These are phyloP conservation scores for Desoria tigrina DNA, from an alignment of 2,888 invertebrate genomes.

Conservation along the genomic window DNA sequence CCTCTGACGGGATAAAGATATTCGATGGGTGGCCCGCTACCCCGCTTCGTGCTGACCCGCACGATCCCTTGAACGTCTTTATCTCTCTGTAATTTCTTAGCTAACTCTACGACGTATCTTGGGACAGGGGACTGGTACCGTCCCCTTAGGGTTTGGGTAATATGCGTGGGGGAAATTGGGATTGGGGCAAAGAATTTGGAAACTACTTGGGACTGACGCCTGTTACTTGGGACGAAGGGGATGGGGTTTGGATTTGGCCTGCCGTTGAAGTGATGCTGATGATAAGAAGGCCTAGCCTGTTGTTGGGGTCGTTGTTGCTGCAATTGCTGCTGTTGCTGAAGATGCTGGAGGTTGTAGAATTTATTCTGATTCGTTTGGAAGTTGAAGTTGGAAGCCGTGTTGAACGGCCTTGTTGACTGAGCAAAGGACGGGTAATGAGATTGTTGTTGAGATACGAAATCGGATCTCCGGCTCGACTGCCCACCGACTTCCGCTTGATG, in stretches of 20 bases:
- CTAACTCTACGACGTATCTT: constrained; percentile 46
- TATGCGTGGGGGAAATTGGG: constrained; percentile 34
- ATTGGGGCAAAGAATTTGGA: constrained; percentile 44
- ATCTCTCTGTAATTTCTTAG: constrained; percentile 45
- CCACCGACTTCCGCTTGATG: background rate
- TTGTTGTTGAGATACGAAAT: constrained; percentile 9
- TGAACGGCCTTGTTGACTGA: too few species aligned
- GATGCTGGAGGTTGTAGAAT: too few species aligned
- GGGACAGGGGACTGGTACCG: constrained; percentile 34
- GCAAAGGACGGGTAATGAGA: too few species aligned
- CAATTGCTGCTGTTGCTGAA: too few species aligned
- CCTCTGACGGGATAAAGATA: constrained; percentile 49
- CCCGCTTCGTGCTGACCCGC: constrained; percentile 41
- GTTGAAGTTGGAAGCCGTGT: too few species aligned
- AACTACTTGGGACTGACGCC: background rate
- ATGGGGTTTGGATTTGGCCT: too few species aligned
- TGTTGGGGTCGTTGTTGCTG: too few species aligned
- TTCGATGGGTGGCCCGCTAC: constrained; percentile 36
- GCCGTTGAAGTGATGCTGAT: too few species aligned
- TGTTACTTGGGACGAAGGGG: too few species aligned
- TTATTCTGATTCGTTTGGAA: too few species aligned
- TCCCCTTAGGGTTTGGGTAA: background rate
- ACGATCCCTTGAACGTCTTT: constrained; percentile 48
- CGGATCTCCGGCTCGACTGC: background rate
- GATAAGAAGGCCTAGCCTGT: too few species aligned